phyloP scores from a whole-genome alignment of 2,797 vertebrate species.

The Manis javanica region DNA sequence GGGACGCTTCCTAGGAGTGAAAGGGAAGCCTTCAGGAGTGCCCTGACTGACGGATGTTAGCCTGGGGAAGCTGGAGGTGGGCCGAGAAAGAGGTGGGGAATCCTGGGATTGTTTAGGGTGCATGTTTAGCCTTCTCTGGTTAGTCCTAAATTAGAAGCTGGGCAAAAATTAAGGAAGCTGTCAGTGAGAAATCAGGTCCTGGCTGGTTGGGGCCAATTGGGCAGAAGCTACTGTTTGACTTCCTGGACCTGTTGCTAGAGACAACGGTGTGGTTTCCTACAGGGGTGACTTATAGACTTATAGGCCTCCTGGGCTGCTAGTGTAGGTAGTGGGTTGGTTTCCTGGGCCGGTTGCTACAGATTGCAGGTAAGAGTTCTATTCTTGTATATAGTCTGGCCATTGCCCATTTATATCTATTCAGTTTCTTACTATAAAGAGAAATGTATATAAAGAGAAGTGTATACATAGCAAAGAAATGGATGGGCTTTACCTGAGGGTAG shows the following conservation, averaged over 20 bases:
- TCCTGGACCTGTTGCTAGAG: background rate
- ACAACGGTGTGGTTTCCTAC: background rate
- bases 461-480: background rate
- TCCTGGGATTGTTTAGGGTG: rapidly evolving
- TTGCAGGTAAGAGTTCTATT: background rate
- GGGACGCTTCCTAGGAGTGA: background rate
- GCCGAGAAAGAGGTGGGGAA: background rate
- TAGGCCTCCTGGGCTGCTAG: background rate
- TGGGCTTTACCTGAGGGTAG: background rate
- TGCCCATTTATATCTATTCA: background rate
- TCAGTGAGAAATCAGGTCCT: background rate
- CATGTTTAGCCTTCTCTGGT: background rate
- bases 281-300: background rate
- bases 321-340: background rate
- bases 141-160: background rate
- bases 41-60: background rate
- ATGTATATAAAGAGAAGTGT: background rate
- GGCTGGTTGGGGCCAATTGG: background rate
- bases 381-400: background rate
- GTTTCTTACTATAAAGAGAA: background rate
- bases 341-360: background rate
- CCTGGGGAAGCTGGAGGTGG: no score
- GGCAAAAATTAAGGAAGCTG: background rate
- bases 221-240: background rate
- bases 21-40: rapidly evolving